These are phyloP conservation scores for Columba janthina DNA, from an alignment of 2,113 vertebrate species.

Conservation along the genomic window DNA sequence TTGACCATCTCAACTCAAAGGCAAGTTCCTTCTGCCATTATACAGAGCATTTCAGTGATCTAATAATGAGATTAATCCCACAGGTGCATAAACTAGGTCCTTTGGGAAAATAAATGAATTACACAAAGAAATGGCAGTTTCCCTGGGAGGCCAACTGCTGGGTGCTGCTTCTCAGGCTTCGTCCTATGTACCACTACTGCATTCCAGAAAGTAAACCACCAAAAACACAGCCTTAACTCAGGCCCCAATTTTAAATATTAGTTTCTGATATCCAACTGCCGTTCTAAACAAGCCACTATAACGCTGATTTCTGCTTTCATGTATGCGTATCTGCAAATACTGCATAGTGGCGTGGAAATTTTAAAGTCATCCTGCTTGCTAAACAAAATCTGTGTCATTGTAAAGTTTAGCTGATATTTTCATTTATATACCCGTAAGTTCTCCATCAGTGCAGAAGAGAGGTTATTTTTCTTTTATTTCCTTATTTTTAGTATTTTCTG, in stretches of 20 bases:
- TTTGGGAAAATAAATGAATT: not conserved
- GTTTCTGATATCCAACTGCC: not conserved
- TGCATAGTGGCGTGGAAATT: not conserved
- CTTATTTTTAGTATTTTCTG: not conserved
- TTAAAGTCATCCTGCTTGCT: not conserved
- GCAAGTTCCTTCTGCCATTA: not conserved
- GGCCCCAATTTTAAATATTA: not conserved
- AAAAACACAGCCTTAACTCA: not conserved
- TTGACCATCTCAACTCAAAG: not conserved
- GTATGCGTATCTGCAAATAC: not conserved
- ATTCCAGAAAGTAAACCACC: not conserved
- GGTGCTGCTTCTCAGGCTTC: not conserved
- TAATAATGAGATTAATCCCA: not conserved
- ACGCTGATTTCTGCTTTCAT: not conserved
- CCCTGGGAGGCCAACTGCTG: not conserved
- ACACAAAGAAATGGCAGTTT: not conserved
- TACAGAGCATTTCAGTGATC: not conserved
- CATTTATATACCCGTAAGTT: slow-evolving; percentile 12
- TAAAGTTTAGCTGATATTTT: not conserved
- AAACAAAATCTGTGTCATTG: not conserved
- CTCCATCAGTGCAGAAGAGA: not conserved
- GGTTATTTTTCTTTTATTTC: not conserved
- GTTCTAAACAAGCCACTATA: not conserved
- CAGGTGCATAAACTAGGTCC: not conserved
- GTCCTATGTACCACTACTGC: not conserved